Conservation (phyloP, 2,113 vertebrate genomes). For the Tricholaema leucomelas region DNA sequence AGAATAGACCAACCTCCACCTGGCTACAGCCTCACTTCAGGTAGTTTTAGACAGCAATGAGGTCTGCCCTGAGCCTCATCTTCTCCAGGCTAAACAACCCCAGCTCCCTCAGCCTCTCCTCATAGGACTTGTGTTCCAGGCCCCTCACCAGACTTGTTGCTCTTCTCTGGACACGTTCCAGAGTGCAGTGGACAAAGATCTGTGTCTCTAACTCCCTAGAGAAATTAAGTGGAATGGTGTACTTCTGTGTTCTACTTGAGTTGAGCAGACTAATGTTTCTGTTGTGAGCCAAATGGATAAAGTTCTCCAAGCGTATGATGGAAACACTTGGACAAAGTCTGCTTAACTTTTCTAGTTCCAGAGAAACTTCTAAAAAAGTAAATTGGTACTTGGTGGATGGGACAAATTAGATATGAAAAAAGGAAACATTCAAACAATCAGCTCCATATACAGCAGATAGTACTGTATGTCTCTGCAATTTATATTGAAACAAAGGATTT, state of each 20-base stretch:
- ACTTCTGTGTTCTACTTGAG: not conserved
- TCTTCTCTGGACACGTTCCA: too few relatives aligned
- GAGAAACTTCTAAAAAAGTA: not conserved
- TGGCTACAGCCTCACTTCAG: too few relatives aligned
- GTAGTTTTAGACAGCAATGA: too few relatives aligned
- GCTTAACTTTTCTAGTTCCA: not conserved
- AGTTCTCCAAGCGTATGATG: not conserved
- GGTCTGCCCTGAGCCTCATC: too few relatives aligned
- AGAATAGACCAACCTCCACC: too few relatives aligned
- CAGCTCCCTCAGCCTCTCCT: too few relatives aligned
- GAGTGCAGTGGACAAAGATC: not conserved
- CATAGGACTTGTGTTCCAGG: too few relatives aligned
- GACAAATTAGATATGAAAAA: not conserved
- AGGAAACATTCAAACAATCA: not conserved
- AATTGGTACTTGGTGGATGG: not conserved
- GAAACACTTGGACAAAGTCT: not conserved
- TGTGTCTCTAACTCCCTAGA: not conserved
- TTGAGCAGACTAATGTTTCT: not conserved
- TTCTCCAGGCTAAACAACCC: too few relatives aligned
- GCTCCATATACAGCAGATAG: not conserved
- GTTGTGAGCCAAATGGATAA: rapidly evolving
- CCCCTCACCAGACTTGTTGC: too few relatives aligned
- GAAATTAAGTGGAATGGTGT: not conserved
- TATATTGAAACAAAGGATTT: not conserved
- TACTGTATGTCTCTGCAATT: not conserved